Evolutionary conservation across 2,797 vertebrate genomes (phyloP).

Genomic region (Enteromius paludinosus): DNA sequence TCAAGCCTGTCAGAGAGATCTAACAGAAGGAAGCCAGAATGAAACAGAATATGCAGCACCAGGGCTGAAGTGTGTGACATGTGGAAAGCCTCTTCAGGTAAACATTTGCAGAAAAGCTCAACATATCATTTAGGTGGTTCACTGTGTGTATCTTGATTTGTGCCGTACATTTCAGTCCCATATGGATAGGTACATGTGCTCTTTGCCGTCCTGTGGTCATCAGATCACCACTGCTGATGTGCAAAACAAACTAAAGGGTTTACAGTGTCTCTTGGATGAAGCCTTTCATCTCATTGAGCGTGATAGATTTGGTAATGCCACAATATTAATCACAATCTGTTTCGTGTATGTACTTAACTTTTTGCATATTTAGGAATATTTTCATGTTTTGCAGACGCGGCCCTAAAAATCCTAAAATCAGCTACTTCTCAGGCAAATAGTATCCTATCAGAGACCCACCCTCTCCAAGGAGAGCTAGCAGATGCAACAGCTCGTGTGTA

Average conservation of each 20-base stretch:
- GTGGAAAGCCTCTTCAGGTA: conserved; percentile 82
- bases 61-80: conserved; percentile 77
- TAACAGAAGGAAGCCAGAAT: conserved; percentile 41
- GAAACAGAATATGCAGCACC: neutral
- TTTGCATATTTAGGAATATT: no score
- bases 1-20: conserved; percentile 78
- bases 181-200: conserved; percentile 65
- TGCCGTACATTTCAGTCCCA: conserved; percentile 44
- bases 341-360: neutral
- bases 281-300: conserved; percentile 78
- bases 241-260: conserved; percentile 68
- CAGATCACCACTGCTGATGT: conserved; percentile 64
- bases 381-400: conserved; percentile 73
- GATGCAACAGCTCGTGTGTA: conserved; percentile 86
- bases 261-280: conserved; percentile 69
- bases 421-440: conserved; percentile 69
- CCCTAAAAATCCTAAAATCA: conserved; percentile 74
- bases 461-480: conserved; percentile 83
- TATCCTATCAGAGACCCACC: conserved; percentile 82
- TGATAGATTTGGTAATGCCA: conserved; percentile 74
- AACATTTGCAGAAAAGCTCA: neutral
- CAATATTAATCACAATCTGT: neutral
- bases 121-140: neutral
- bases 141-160: neutral
- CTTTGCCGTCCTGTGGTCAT: conserved; percentile 63